phyloP scores from a whole-genome alignment of 2,797 vertebrate species.

The Limosa lapponica region DNA sequence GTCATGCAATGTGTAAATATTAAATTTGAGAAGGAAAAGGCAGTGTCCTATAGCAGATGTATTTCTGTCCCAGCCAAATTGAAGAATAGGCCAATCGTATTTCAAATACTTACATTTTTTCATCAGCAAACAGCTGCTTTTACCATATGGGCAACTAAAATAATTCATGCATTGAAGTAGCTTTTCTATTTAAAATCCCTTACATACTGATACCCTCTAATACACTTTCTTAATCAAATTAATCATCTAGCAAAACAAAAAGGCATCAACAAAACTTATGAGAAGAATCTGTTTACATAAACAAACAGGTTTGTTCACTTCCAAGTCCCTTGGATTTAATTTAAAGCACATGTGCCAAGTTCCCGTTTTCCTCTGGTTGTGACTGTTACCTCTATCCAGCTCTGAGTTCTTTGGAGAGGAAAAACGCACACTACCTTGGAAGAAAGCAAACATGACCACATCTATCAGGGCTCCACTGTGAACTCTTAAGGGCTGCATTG shows the following conservation, averaged over 20 bases:
- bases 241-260: neutral
- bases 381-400: neutral
- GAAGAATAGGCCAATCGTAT: neutral
- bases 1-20: neutral
- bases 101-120: neutral
- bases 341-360: neutral
- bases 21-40: neutral
- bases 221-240: neutral
- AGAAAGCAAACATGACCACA: neutral
- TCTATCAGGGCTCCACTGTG: accelerated
- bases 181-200: neutral
- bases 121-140: neutral
- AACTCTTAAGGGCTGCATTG: neutral
- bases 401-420: neutral
- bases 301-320: neutral
- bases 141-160: neutral
- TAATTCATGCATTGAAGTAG: neutral
- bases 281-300: neutral
- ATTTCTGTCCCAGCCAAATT: neutral
- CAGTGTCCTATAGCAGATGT: neutral
- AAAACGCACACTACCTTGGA: neutral
- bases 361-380: neutral
- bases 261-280: neutral
- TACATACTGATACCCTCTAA: neutral
- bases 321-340: neutral